phyloP scores from a whole-genome alignment of 2,888 invertebrate species.

The Lucinisca nassula region DNA sequence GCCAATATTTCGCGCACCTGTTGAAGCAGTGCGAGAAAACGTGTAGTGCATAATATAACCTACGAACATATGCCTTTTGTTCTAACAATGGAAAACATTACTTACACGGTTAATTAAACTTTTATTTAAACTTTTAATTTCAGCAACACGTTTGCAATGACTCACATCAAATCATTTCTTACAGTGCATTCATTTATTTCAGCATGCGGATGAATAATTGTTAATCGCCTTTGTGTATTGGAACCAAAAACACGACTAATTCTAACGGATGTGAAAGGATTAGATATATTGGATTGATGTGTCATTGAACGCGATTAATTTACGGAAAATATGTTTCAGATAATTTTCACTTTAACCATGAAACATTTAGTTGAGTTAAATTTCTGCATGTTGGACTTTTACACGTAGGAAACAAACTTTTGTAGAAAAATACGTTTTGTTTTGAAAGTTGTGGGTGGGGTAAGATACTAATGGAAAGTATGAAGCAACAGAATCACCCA shows the following conservation, averaged over 20 bases:
- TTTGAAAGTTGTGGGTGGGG: slow-evolving; percentile 10
- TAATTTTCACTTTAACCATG: background rate
- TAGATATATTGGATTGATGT: background rate
- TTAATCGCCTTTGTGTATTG: slow-evolving; percentile 11
- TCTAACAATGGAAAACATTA: no score
- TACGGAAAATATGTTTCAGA: background rate
- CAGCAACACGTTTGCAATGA: background rate
- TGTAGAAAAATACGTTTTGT: background rate
- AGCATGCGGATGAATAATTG: background rate
- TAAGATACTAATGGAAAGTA: slow-evolving; percentile 1
- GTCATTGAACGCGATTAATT: background rate
- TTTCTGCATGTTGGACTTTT: background rate
- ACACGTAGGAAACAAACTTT: background rate
- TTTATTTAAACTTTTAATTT: background rate
- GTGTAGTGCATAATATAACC: background rate
- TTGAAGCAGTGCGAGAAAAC: background rate
- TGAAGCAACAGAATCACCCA: slow-evolving; percentile 7
- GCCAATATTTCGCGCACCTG: slow-evolving; percentile 18
- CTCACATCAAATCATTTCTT: background rate
- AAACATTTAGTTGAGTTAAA: background rate
- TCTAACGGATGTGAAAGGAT: background rate
- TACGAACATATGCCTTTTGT: background rate
- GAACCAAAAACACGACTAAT: background rate
- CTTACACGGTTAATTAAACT: no score
- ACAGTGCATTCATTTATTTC: background rate